These are phyloP conservation scores for Atractosteus spatula DNA, from an alignment of 2,113 vertebrate genomes.

Conservation along the genomic window DNA sequence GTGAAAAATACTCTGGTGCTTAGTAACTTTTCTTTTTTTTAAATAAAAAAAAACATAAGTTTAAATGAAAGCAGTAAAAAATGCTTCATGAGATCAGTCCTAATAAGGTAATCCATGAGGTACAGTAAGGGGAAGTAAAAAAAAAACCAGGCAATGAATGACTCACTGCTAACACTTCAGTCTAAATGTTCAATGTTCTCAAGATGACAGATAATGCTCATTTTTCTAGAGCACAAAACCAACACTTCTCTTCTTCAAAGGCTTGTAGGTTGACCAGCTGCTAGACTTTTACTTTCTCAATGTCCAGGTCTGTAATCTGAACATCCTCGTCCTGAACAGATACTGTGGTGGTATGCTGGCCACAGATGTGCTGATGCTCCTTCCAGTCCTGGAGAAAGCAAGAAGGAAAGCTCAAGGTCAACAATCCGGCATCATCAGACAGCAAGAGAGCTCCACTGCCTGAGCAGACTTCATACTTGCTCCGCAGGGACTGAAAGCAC, in stretches of 20 bases:
- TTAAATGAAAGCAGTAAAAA: too few species aligned
- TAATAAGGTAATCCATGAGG: too few species aligned
- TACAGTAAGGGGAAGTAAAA: too few species aligned
- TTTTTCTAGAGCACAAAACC: not conserved
- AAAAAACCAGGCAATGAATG: too few species aligned
- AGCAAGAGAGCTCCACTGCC: not conserved
- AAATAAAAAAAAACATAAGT: too few species aligned
- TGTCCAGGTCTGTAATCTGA: conserved; percentile 70
- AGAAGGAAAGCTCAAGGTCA: not conserved
- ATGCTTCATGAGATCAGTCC: too few species aligned
- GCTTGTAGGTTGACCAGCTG: not conserved
- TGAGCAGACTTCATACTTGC: too few species aligned
- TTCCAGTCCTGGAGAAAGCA: conserved; percentile 86
- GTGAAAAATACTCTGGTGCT: too few species aligned
- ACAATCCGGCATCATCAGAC: not conserved
- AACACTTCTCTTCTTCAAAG: not conserved
- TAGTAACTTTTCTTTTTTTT: too few species aligned
- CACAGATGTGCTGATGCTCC: conserved; percentile 91
- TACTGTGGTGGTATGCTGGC: conserved; percentile 68
- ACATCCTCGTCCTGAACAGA: conserved; percentile 72
- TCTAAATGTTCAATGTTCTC: not conserved
- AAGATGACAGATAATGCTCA: not conserved
- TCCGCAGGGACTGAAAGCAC: too few species aligned
- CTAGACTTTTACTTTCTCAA: conserved; percentile 80
- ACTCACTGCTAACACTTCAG: too few species aligned